phyloP scores from a whole-genome alignment of 2,888 invertebrate genomes.

The Drosophila formosana region DNA sequence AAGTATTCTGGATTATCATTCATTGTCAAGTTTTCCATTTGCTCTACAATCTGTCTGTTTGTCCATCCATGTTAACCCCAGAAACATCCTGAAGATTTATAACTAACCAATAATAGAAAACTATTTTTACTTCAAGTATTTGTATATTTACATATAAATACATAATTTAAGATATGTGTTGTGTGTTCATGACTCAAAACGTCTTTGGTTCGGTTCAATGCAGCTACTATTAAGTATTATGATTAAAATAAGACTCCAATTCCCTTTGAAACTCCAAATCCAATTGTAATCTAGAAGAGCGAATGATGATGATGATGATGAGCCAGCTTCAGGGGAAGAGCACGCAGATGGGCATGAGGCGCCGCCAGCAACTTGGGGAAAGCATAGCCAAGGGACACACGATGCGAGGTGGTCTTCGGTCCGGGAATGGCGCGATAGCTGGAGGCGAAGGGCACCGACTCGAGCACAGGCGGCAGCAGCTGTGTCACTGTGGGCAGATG shows the following conservation, averaged over 20 bases:
- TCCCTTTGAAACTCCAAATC: background rate
- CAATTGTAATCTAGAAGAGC: slow-evolving; percentile 58
- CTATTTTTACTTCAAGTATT: background rate
- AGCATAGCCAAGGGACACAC: slow-evolving; percentile 81
- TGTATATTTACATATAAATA: slow-evolving; percentile 28
- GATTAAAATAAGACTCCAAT: slow-evolving; percentile 6
- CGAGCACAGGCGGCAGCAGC: slow-evolving; percentile 65
- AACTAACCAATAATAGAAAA: background rate
- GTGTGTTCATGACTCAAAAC: slow-evolving; percentile 42
- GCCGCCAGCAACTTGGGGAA: slow-evolving; percentile 75
- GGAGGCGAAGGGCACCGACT: slow-evolving; percentile 73
- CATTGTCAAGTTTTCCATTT: background rate
- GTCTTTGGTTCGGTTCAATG: slow-evolving; percentile 51
- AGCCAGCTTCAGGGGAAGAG: slow-evolving; percentile 71
- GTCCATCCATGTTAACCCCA: background rate
- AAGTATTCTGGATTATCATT: too few species aligned
- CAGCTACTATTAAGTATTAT: background rate
- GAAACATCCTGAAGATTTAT: background rate
- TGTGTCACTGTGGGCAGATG: slow-evolving; percentile 65
- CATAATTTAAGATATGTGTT: slow-evolving; percentile 35
- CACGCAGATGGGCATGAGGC: slow-evolving; percentile 75
- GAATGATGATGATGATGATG: slow-evolving; percentile 76
- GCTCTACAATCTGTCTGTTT: background rate
- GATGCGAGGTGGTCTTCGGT: slow-evolving; percentile 82
- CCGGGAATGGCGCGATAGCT: slow-evolving; percentile 82